Percentiles rank a stretch among this genome's conserved stretches.
Conservation (phyloP, 2,888 invertebrate genomes). For the Ophion costatus region DNA sequence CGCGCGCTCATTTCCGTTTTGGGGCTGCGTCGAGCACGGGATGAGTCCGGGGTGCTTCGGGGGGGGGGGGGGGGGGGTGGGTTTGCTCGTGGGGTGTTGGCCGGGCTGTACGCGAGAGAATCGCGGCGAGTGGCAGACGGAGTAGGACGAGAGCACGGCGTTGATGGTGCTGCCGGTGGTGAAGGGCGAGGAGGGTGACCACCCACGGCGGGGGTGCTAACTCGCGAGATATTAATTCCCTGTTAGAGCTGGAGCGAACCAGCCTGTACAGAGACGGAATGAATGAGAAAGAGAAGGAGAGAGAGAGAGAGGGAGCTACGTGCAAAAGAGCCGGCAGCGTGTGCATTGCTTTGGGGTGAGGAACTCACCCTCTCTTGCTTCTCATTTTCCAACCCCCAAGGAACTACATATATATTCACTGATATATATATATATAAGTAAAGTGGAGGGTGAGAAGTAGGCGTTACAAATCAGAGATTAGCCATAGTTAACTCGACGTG, state of each 20-base stretch:
- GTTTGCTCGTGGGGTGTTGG: constrained; percentile 49
- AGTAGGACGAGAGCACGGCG: constrained; percentile 34
- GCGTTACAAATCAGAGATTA: constrained; percentile 84
- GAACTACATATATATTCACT: constrained; percentile 56
- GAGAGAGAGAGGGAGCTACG: constrained; percentile 69
- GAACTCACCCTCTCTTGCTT: constrained; percentile 50
- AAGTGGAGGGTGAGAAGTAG: constrained; percentile 72
- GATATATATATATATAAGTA: constrained; percentile 22
- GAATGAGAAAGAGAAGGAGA: constrained; percentile 62
- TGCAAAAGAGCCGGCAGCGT: constrained; percentile 61
- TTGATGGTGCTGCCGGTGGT: constrained; percentile 54
- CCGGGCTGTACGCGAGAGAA: constrained; percentile 31
- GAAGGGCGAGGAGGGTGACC: constrained; percentile 64
- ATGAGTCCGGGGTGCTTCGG: constrained; percentile 52
- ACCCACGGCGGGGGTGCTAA: constrained; percentile 74
- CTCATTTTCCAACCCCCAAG: constrained; percentile 49
- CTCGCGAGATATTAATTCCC: constrained; percentile 84
- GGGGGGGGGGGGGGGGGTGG: constrained; percentile 39
- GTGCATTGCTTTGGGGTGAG: constrained; percentile 48
- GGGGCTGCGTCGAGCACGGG: constrained; percentile 68
- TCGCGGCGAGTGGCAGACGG: constrained; percentile 70
- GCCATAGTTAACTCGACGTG: constrained; percentile 83
- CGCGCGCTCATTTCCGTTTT: constrained; percentile 83
- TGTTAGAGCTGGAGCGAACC: constrained; percentile 80
- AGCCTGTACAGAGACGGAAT: constrained; percentile 76